These are phyloP conservation scores for Ranitomeya variabilis DNA, from an alignment of 2,113 vertebrate species.

Conservation along the genomic window DNA sequence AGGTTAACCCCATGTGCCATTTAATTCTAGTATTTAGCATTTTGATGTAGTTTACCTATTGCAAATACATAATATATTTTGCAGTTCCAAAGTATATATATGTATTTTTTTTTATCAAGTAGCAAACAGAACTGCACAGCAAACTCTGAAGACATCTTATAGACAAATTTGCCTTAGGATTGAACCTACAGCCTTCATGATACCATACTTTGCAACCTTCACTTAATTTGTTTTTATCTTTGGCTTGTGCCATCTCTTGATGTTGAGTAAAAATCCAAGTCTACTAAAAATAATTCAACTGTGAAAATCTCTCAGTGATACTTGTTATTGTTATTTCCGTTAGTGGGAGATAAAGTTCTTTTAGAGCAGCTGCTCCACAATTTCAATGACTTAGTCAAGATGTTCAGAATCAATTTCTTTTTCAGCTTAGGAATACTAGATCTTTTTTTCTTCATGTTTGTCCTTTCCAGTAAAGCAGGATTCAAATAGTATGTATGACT, in stretches of 20 bases:
- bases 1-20: no score
- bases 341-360: background rate
- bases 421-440: background rate
- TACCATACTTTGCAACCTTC: background rate
- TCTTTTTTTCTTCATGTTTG: background rate
- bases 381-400: background rate
- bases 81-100: no score
- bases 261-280: slow-evolving; percentile 4
- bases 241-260: background rate
- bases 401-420: slow-evolving; percentile 10
- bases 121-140: background rate
- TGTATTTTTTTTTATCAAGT: no score
- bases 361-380: background rate
- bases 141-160: background rate
- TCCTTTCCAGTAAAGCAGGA: background rate
- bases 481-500: background rate
- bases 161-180: background rate
- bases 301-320: slow-evolving; percentile 8
- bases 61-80: no score
- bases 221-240: background rate
- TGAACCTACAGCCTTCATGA: background rate
- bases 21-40: no score
- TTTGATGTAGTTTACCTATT: no score
- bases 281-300: slow-evolving; percentile 11
- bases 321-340: slow-evolving; percentile 13